Conservation (phyloP, 2,888 invertebrate species). For the Terebella lapidaria region DNA sequence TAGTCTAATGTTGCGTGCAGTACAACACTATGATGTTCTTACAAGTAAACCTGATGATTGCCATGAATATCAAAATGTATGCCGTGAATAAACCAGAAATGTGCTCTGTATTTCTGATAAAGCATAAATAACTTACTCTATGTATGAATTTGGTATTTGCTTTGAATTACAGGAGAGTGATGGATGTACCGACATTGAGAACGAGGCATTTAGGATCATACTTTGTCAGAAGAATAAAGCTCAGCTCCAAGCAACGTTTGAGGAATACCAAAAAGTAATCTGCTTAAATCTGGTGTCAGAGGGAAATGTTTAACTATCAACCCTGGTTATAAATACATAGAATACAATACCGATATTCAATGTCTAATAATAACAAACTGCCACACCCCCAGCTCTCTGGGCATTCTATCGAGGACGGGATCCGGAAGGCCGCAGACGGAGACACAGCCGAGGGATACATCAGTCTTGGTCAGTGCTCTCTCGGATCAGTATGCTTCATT, state of each 20-base stretch:
- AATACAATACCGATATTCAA: conserved; percentile 1
- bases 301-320: no score
- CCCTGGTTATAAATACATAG: no score
- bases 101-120: no score
- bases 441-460: conserved; percentile 31
- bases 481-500: not conserved
- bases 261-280: conserved; percentile 38
- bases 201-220: conserved; percentile 27
- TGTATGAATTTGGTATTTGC: no score
- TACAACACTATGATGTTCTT: no score
- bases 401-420: conserved; percentile 31
- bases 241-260: conserved; percentile 37
- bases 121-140: no score
- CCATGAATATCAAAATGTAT: no score
- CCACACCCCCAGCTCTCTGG: conserved; percentile 32
- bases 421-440: conserved; percentile 24
- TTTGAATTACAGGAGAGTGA: no score
- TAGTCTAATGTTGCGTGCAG: conserved; percentile 13
- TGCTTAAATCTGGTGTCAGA: no score
- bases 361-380: not conserved
- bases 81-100: no score
- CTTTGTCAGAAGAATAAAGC: conserved; percentile 30
- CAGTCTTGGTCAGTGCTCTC: conserved; percentile 29
- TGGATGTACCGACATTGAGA: no score
- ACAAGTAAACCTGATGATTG: no score